Conservation (phyloP, 1,140 invertebrate genomes). For the Armadillidium nasatum region DNA sequence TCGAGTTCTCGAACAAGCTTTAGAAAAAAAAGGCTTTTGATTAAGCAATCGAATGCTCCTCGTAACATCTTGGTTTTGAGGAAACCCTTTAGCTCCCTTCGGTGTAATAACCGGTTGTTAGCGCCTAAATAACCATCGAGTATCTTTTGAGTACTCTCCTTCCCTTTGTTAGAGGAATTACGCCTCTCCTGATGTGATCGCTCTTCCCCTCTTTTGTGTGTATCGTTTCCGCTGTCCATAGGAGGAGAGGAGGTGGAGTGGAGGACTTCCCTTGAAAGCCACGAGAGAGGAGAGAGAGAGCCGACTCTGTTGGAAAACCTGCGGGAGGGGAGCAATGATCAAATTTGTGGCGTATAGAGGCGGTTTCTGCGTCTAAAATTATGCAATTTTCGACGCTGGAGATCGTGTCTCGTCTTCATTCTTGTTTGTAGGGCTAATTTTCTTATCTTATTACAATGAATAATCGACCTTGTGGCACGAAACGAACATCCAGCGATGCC, state of each 20-base stretch:
- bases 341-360: not conserved
- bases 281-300: not conserved
- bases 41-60: no score
- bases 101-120: conserved; percentile 9
- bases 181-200: not conserved
- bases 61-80: not conserved
- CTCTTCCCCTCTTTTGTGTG: not conserved
- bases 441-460: conserved; percentile 7
- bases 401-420: not conserved
- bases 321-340: not conserved
- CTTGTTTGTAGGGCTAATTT: not conserved
- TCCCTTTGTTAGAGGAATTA: conserved; percentile 12
- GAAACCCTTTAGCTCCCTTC: conserved; percentile 6
- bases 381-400: not conserved
- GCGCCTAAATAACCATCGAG: conserved; percentile 1
- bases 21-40: no score
- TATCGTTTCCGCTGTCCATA: not conserved
- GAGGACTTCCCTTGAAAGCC: no score
- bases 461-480: conserved; percentile 3
- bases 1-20: no score
- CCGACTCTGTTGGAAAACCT: not conserved
- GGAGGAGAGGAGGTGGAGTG: not conserved
- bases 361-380: not conserved
- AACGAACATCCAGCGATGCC: not conserved
- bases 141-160: not conserved